Percentiles rank a stretch among this genome's conserved stretches.
phyloP scores from a whole-genome alignment of 2,113 vertebrate genomes.

The Nothocercus nigrocapillus region DNA sequence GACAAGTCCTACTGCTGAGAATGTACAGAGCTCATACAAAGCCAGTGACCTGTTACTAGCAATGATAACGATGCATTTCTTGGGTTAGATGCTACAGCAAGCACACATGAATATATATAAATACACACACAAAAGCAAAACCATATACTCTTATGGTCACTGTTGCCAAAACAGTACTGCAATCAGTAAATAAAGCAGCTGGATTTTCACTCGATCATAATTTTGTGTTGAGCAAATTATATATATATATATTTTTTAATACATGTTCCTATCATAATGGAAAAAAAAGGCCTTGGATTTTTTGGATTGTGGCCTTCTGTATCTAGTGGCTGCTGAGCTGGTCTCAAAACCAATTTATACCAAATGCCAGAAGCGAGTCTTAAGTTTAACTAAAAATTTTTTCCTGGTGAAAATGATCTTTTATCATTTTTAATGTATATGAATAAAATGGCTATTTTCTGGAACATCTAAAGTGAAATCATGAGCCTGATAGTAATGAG shows the following conservation, averaged over 20 bases:
- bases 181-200: neutral
- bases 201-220: neutral
- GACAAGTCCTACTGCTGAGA: neutral
- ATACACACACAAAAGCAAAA: neutral
- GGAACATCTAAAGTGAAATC: neutral
- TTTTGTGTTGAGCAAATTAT: neutral
- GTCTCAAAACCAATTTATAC: neutral
- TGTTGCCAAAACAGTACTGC: neutral
- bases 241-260: neutral
- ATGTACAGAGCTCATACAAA: neutral
- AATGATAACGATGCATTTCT: neutral
- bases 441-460: neutral
- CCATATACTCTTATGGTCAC: neutral
- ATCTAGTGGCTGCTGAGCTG: neutral
- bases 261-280: neutral
- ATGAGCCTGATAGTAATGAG: neutral
- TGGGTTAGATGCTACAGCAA: neutral
- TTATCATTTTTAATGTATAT: fast-evolving
- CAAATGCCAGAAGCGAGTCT: neutral
- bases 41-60: neutral
- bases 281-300: neutral
- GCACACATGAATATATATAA: neutral
- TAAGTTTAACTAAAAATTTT: neutral
- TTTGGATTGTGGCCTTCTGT: neutral
- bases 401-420: neutral